Evolutionary conservation across 1,140 invertebrate species (phyloP), one percentile per base, ranked within the genome.

Genomic region (Rhagoletis zephyria): DNA sequence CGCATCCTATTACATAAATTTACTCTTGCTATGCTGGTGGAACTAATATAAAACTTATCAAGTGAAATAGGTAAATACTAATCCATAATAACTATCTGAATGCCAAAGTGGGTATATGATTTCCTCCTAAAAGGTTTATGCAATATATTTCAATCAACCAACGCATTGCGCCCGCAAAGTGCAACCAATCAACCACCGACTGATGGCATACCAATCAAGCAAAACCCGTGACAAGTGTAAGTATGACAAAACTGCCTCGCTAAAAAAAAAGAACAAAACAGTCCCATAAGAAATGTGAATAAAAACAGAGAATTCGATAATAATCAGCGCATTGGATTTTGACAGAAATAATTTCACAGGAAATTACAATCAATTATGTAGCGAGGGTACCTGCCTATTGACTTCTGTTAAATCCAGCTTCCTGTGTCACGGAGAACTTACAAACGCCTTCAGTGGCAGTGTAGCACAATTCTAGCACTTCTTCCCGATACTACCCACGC

Each of bases 301-400:
- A 16, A 63, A 63, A 19, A 6, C 16, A 81, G 48, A 81, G 48
- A 81, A 56, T 81, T 56, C 48, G 74, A 81, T 81, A 81, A 19
- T 56, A 56, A 81, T 81, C 74, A 81, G 0, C 19, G 48, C 1
- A 81, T 56, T 81, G 51, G 42, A 56, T 51, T 81, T 45, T 81
- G 19, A 81, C 74, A 81, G 74, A 56, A 81, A 81, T 30, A 56
- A 56, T n/a, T 81, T 81, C 48, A 51, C 45, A 81, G 48, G 48
- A 81, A 81, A 81, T 81, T 42, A 81, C 51, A 81, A 77, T 48
- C 70, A 77, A 45, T 77, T 56, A 81, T 30, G n/a, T 56, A 59
- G 56, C 14, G 51, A 56, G 56, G 74, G 4, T 3, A 56, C 45
- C 40, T 48, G n/a, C 6, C 6, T 9, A 5, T 67, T 30, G n/a